These are phyloP conservation scores for Papilio polytes DNA, from an alignment of 1,140 invertebrate genomes.

Conservation along the genomic window DNA sequence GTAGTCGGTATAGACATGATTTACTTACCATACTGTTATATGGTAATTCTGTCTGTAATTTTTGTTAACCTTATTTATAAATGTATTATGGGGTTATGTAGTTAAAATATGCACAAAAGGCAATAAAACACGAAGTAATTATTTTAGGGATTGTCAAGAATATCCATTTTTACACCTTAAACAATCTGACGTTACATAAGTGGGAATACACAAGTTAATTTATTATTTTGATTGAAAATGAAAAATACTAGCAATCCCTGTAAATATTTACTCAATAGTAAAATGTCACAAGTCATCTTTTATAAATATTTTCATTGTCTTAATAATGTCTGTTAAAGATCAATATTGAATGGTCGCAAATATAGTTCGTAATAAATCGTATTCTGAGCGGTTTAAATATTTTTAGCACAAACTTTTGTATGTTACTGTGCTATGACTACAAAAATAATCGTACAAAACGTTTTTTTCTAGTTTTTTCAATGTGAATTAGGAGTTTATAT, in stretches of 20 bases:
- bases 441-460: too few species aligned
- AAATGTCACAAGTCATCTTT: slow-evolving; percentile 3
- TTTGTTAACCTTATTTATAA: neutral
- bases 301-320: neutral
- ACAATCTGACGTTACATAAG: neutral
- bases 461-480: too few species aligned
- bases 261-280: neutral
- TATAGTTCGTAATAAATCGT: neutral
- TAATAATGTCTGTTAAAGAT: neutral
- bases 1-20: neutral
- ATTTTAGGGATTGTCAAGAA: neutral
- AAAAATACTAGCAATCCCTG: neutral
- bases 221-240: neutral
- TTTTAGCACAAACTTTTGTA: slow-evolving; percentile 2
- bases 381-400: neutral
- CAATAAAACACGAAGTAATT: neutral
- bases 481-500: too few species aligned
- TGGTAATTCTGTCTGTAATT: neutral
- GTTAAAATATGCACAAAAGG: neutral
- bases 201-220: neutral
- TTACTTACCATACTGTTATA: neutral
- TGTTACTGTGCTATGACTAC: neutral
- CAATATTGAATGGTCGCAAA: neutral
- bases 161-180: neutral
- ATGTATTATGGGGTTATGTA: neutral